Percentiles rank a stretch among this genome's conserved stretches.
phyloP scores from a whole-genome alignment of 2,888 invertebrate genomes.

The Sarcophaga carnaria region DNA sequence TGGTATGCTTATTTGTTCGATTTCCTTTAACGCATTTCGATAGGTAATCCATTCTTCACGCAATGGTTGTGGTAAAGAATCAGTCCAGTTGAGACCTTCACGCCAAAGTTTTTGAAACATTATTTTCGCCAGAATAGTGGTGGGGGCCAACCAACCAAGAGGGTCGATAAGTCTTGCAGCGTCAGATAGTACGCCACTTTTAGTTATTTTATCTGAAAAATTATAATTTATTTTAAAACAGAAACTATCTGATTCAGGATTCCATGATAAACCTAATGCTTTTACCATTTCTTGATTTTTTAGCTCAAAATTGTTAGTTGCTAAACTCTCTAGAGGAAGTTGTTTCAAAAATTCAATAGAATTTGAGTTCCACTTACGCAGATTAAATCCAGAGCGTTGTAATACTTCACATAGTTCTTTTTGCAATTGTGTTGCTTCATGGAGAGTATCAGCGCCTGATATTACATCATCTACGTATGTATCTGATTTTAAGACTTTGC shows the following conservation, averaged over 20 bases:
- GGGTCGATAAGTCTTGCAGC: slow-evolving; percentile 19
- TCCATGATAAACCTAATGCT: slow-evolving; percentile 40
- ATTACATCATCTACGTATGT: slow-evolving; percentile 47
- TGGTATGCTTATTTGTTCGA: slow-evolving; percentile 35
- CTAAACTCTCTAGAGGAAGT: slow-evolving; percentile 28
- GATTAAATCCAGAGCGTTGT: slow-evolving; percentile 29
- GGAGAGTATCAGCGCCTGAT: slow-evolving; percentile 42
- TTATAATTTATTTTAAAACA: slow-evolving; percentile 32
- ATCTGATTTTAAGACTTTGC: slow-evolving; percentile 19
- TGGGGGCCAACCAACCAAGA: slow-evolving; percentile 46
- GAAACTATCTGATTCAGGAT: slow-evolving; percentile 1
- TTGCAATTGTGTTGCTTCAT: slow-evolving; percentile 37
- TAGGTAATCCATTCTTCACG: slow-evolving; percentile 30
- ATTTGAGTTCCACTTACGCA: slow-evolving; percentile 44
- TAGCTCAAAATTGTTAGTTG: slow-evolving; percentile 16
- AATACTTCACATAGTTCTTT: slow-evolving; percentile 7
- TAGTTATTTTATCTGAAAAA: slow-evolving; percentile 29
- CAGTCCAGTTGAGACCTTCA: slow-evolving; percentile 43
- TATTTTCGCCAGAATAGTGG: slow-evolving; percentile 45
- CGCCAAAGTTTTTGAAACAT: slow-evolving; percentile 53
- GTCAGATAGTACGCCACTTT: slow-evolving; percentile 22
- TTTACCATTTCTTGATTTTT: slow-evolving; percentile 30
- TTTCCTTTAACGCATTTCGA: slow-evolving; percentile 17
- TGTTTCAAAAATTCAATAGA: slow-evolving; percentile 44
- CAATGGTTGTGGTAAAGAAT: slow-evolving; percentile 8